Conservation (phyloP, 2,113 vertebrate species). For the Actenoides lindsayi region DNA sequence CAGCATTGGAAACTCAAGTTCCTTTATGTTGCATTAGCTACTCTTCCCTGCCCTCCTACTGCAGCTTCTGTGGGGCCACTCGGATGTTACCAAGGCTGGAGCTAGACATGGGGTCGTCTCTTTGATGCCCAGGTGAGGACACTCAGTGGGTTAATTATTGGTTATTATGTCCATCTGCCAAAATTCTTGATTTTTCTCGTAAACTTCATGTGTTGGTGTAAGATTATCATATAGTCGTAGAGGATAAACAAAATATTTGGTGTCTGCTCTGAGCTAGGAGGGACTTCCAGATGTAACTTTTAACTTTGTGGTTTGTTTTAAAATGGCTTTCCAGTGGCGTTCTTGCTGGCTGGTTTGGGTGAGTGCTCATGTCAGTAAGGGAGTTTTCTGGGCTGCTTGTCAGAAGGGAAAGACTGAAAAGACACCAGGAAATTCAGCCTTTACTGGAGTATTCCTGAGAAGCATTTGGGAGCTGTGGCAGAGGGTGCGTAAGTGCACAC, state of each 20-base stretch:
- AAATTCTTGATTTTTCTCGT: background rate
- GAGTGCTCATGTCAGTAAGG: background rate
- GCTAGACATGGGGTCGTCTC: background rate
- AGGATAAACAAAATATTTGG: background rate
- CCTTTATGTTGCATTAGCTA: background rate
- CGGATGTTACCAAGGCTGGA: background rate
- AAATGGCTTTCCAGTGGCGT: background rate
- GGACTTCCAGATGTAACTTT: background rate
- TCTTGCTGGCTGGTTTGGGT: rapidly evolving
- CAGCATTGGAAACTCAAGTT: background rate
- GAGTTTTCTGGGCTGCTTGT: background rate
- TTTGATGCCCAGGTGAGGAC: background rate
- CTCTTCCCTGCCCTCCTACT: rapidly evolving
- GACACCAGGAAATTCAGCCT: background rate
- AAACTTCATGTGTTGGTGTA: too few relatives aligned
- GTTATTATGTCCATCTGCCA: background rate
- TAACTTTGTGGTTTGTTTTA: background rate
- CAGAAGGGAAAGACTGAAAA: background rate
- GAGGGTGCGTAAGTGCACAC: too few relatives aligned
- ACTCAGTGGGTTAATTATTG: background rate
- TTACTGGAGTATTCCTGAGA: background rate
- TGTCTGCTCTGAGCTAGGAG: background rate
- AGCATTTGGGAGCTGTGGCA: background rate
- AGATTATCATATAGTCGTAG: too few relatives aligned
- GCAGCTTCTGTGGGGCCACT: rapidly evolving